Evolutionary conservation across 1,140 invertebrate species (phyloP).

Genomic region (Euwallacea fornicatus): DNA sequence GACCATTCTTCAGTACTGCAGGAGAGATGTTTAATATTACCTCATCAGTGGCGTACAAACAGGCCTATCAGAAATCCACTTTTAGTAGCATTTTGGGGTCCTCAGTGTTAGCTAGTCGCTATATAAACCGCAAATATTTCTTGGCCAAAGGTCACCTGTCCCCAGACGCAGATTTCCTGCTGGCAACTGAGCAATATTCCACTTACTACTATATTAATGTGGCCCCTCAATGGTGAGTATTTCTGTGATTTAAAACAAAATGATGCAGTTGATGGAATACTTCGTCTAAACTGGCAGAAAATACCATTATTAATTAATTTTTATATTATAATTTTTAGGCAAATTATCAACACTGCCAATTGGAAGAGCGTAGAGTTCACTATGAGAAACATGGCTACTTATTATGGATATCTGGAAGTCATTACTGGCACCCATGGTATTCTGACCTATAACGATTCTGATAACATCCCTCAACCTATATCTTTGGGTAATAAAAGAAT

Average conservation of each 20-base stretch:
- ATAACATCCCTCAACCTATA: constrained; percentile 43
- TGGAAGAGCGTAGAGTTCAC: constrained; percentile 56
- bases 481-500: constrained; percentile 46
- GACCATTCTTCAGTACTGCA: constrained; percentile 47
- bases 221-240: constrained; percentile 57
- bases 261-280: no score
- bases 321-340: constrained; percentile 45
- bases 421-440: constrained; percentile 54
- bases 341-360: constrained; percentile 55
- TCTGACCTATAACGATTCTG: constrained; percentile 47
- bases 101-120: constrained; percentile 44
- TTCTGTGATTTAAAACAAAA: not conserved
- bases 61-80: constrained; percentile 46
- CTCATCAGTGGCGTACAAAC: constrained; percentile 43
- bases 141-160: constrained; percentile 59
- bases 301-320: not conserved
- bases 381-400: constrained; percentile 48
- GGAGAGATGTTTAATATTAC: constrained; percentile 41
- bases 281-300: not conserved
- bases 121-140: constrained; percentile 50
- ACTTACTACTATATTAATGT: constrained; percentile 61
- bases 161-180: constrained; percentile 59
- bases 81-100: constrained; percentile 52
- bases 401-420: constrained; percentile 46
- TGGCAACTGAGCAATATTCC: constrained; percentile 54